A percentile compares a stretch with the other conserved stretches of the same genome.
Conservation (phyloP, 2,113 vertebrate genomes). For the Limanda limanda region DNA sequence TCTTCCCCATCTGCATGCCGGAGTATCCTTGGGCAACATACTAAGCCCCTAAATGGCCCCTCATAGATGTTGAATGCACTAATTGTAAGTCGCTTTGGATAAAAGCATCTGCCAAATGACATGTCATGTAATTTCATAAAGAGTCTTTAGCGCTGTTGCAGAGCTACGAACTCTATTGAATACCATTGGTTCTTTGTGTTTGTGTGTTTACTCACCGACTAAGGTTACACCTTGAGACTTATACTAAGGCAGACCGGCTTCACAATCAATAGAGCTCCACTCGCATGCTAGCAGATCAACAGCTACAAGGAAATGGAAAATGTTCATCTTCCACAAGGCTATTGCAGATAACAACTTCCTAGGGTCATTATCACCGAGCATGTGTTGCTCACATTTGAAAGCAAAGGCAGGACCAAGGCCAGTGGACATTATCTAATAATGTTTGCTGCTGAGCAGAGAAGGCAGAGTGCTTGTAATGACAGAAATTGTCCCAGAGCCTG, state of each 20-base stretch:
- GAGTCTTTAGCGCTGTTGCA: too few species aligned
- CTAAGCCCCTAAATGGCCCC: too few species aligned
- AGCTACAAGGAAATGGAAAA: constrained; percentile 27
- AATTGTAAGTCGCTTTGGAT: too few species aligned
- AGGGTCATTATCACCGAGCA: constrained; percentile 31
- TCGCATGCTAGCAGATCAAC: constrained; percentile 7
- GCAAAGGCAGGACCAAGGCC: constrained; percentile 27
- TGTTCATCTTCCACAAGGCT: constrained; percentile 9
- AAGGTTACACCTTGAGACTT: neutral
- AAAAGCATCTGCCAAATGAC: too few species aligned
- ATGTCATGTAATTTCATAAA: too few species aligned
- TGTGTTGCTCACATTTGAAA: constrained; percentile 28
- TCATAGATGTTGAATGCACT: too few species aligned
- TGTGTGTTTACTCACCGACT: too few species aligned
- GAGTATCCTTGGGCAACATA: too few species aligned
- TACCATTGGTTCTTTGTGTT: too few species aligned
- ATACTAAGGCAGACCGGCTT: constrained; percentile 1
- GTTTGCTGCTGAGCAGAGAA: constrained; percentile 28
- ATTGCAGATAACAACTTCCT: constrained; percentile 13
- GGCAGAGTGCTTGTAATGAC: constrained; percentile 12
- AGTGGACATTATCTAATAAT: neutral
- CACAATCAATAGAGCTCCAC: constrained; percentile 3
- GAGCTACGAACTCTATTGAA: too few species aligned
- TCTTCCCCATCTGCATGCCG: too few species aligned
- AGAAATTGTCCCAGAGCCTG: constrained; percentile 1